Evolutionary conservation across 2,888 invertebrate genomes (phyloP), one percentile per base, ranked within the genome.

Genomic region (Drosophila tripunctata): DNA sequence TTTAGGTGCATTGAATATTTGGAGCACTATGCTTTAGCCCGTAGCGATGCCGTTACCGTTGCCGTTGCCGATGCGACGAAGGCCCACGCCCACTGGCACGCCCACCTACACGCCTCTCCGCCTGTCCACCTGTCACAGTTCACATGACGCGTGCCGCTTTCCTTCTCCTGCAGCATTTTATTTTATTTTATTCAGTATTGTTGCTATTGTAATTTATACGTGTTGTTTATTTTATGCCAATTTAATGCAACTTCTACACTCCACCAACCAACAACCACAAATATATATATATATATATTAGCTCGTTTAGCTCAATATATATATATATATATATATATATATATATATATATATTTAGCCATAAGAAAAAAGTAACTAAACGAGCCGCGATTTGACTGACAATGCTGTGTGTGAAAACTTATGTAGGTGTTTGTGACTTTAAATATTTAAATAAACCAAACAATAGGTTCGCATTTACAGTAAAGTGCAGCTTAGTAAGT

Each of bases 201-300:
- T 67, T 64, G 80, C 24, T 67, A 38, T 43, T 81, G 67, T 84
- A 74, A 80, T 80, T 84, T 86, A 80, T 80, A 80, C 81, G 81
- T 86, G 79, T 73, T 86, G 87, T 80, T 80, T 86, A 86, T 78
- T 80, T 80, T 77, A 86, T 84, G 84, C 78, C 84, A 86, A 80
- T 80, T 86, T 80, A 70, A 84, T 86, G 87, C 84, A 84, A 80
- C 78, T 63, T 75, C 35, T 47, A 63, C 27, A 48, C 36, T 12
- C 50, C 40, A 6, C 40, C 14, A 19, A 41, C 58, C n/a, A 31
- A 21, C 41, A 22, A 35, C 27, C 22, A 44, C 15, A 27, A 43
- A 27, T 33, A 33, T 43, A 27, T n/a, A n/a, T n/a, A n/a, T n/a
- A n/a, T n/a, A n/a, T n/a, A n/a, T n/a, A n/a, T n/a, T n/a, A n/a